Evolutionary conservation across 2,113 vertebrate species (phyloP).

Genomic region (Pogonocichla stellata): DNA sequence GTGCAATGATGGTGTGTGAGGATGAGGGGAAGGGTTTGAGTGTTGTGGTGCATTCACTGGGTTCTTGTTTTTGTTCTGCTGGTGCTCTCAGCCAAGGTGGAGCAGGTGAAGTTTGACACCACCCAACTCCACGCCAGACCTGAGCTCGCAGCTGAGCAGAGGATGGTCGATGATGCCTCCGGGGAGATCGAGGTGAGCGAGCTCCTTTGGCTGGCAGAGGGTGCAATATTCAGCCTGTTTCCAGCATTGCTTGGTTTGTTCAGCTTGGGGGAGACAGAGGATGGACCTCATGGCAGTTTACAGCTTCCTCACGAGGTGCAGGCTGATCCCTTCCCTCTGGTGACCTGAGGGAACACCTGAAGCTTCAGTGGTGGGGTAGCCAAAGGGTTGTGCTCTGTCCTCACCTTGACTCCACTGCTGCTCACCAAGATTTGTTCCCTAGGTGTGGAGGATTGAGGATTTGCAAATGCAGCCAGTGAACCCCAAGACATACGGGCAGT

Average conservation of each 20-base stretch:
- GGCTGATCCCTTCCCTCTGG: not conserved
- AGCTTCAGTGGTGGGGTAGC: not conserved
- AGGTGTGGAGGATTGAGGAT: conserved; percentile 91
- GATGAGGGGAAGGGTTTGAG: not conserved
- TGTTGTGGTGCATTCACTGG: not conserved
- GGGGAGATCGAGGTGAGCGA: conserved; percentile 80
- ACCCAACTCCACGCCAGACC: conserved; percentile 84
- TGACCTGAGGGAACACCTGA: not conserved
- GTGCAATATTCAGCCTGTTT: not conserved
- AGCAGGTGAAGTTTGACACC: conserved; percentile 86
- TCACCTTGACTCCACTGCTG: not conserved
- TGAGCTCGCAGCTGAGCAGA: conserved; percentile 85
- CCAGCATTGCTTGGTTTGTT: not conserved
- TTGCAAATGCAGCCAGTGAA: conserved; percentile 80
- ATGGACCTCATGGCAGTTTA: not conserved
- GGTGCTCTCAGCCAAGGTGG: conserved; percentile 80
- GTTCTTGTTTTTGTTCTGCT: not conserved
- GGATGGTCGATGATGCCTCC: conserved; percentile 88
- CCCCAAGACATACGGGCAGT: conserved; percentile 81
- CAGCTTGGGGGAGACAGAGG: not conserved
- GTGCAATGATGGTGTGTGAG: accelerated
- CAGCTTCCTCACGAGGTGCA: not conserved
- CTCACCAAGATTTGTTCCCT: not conserved
- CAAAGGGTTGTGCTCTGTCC: not conserved
- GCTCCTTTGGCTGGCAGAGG: not conserved